Percentiles rank a stretch among this genome's conserved stretches.
Evolutionary conservation across 2,888 invertebrate genomes (phyloP).

Genomic region (Toxonevra muliebris): DNA sequence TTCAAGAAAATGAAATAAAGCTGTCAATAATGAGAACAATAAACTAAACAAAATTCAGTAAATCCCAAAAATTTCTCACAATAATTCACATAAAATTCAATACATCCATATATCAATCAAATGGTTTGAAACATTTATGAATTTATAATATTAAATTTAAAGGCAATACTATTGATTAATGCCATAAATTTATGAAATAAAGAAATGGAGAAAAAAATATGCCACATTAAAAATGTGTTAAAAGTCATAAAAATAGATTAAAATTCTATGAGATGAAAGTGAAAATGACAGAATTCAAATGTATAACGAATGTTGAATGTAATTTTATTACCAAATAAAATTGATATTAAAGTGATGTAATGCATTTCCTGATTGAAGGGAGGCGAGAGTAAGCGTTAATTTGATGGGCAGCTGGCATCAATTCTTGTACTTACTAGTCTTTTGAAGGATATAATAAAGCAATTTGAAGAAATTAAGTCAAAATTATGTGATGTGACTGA

Average conservation of each 20-base stretch:
- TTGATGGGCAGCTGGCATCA: background rate
- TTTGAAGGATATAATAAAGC: background rate
- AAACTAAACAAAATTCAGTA: background rate
- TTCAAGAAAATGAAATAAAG: background rate
- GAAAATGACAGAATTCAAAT: background rate
- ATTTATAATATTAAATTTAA: background rate
- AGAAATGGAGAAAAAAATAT: conserved; percentile 12
- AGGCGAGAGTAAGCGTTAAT: too few species aligned
- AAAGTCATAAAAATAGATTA: conserved; percentile 35
- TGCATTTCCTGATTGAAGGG: too few species aligned
- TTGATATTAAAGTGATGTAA: conserved; percentile 16
- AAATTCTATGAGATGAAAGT: background rate
- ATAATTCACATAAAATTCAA: background rate
- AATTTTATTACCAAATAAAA: conserved; percentile 39
- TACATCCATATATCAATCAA: conserved; percentile 1
- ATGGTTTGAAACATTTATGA: background rate
- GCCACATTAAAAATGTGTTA: conserved; percentile 36
- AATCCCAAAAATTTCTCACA: background rate
- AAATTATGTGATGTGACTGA: conserved; percentile 1
- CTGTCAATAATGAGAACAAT: background rate
- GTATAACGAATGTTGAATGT: conserved; percentile 27
- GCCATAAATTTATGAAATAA: background rate
- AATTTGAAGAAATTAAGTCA: background rate
- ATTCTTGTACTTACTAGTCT: background rate
- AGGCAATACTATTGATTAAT: background rate